Evolutionary conservation across 2,888 invertebrate genomes (phyloP).

Genomic region (Oxystoma pomonae): DNA sequence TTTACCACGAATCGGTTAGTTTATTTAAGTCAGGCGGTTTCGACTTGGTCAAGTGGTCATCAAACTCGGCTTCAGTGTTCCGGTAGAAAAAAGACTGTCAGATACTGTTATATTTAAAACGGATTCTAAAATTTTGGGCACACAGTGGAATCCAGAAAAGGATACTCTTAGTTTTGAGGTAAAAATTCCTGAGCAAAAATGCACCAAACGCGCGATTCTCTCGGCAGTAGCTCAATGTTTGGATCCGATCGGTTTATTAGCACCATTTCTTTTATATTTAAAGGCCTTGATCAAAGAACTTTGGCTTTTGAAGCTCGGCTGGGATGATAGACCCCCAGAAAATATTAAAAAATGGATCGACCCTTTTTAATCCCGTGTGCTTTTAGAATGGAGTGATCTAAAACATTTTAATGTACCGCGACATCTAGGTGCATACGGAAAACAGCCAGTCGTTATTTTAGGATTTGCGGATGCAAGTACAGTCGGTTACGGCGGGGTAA

Average conservation of each 20-base stretch:
- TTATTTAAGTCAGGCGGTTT: constrained; percentile 13
- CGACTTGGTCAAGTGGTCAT: constrained; percentile 17
- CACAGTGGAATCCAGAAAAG: constrained; percentile 13
- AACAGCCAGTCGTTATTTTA: background rate
- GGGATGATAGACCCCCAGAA: constrained; percentile 2
- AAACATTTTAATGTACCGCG: constrained; percentile 5
- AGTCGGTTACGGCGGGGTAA: background rate
- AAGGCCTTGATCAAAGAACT: background rate
- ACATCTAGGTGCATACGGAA: constrained; percentile 5
- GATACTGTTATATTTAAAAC: constrained; percentile 11
- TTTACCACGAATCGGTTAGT: constrained; percentile 5
- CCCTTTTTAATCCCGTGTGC: too few relatives aligned
- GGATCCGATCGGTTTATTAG: constrained; percentile 14
- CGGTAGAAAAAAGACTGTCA: constrained; percentile 10
- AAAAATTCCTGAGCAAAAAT: constrained; percentile 4
- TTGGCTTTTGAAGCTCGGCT: background rate
- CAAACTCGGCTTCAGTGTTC: constrained; percentile 12
- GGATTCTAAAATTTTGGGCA: constrained; percentile 16
- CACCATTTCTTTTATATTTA: background rate
- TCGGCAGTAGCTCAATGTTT: constrained; percentile 14
- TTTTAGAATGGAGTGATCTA: constrained; percentile 1
- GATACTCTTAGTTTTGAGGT: constrained; percentile 10
- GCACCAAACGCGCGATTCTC: constrained; percentile 10
- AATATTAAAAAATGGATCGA: constrained; percentile 1
- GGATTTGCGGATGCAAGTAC: constrained; percentile 2